Evolutionary conservation across 2,797 vertebrate species (phyloP).

Genomic region (Poecilia velifera): DNA sequence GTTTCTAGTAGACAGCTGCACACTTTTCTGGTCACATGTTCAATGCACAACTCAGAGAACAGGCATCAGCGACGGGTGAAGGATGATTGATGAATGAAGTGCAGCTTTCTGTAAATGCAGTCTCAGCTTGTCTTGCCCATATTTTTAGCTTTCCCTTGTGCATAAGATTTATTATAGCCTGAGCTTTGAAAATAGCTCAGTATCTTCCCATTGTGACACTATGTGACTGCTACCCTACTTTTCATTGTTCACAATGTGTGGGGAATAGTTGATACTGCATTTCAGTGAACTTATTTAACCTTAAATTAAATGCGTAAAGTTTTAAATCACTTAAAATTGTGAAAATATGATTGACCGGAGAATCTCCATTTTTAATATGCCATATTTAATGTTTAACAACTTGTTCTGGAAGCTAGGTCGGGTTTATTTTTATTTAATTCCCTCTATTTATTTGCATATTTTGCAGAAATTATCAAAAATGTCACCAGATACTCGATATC

Average conservation of each 20-base stretch:
- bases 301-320: neutral
- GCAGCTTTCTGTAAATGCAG: conserved; percentile 62
- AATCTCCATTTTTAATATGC: neutral
- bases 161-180: conserved; percentile 62
- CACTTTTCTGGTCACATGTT: conserved; percentile 5
- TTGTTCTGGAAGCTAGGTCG: neutral
- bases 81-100: conserved; percentile 59
- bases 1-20: neutral
- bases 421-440: neutral
- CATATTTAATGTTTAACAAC: neutral
- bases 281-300: neutral
- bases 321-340: neutral
- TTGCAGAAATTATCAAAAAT: neutral
- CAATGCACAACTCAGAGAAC: conserved; percentile 19
- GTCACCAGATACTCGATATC: neutral
- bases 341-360: neutral
- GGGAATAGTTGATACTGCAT: conserved; percentile 5
- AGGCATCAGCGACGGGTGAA: conserved; percentile 33
- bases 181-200: conserved; percentile 50
- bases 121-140: conserved; percentile 71
- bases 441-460: neutral
- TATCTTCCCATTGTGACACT: conserved; percentile 56
- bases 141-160: conserved; percentile 73
- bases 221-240: conserved; percentile 35
- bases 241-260: conserved; percentile 12